Evolutionary conservation across 1,140 invertebrate genomes (phyloP).

Genomic region (Laupala kohalensis): DNA sequence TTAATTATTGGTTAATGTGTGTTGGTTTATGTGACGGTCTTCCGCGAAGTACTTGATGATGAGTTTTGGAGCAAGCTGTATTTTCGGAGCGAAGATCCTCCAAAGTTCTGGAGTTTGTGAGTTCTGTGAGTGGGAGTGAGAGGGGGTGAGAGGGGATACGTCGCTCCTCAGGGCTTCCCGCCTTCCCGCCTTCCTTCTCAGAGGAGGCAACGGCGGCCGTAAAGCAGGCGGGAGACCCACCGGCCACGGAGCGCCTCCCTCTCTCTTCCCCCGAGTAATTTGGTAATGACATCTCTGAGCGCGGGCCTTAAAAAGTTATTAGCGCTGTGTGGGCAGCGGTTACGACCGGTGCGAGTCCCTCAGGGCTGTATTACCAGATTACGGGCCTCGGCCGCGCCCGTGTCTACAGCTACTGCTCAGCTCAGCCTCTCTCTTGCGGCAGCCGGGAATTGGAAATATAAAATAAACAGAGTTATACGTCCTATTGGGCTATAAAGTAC

Average conservation of each 20-base stretch:
- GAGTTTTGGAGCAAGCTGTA: too few relatives aligned
- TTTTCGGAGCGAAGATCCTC: too few relatives aligned
- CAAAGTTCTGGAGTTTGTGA: too few relatives aligned
- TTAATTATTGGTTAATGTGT: too few relatives aligned
- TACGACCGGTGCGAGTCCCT: not conserved
- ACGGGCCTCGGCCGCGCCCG: not conserved
- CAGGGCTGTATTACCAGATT: not conserved
- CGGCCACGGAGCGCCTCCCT: too few relatives aligned
- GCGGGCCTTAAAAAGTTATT: not conserved
- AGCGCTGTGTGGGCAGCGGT: not conserved
- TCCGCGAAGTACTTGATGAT: too few relatives aligned
- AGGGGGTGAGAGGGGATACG: too few relatives aligned
- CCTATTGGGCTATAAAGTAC: not conserved
- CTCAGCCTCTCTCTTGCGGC: not conserved
- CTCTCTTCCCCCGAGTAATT: not conserved
- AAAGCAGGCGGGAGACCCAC: too few relatives aligned
- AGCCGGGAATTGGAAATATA: not conserved
- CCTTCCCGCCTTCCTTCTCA: too few relatives aligned
- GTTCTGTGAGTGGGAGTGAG: not conserved
- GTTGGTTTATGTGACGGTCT: too few relatives aligned
- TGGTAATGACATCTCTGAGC: not conserved
- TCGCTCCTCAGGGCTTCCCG: not conserved
- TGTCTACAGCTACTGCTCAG: too few relatives aligned
- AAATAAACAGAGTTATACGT: not conserved
- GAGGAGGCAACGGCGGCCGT: not conserved